Evolutionary conservation across 2,113 vertebrate species (phyloP), one percentile per base, ranked within the genome.

Genomic region (Morone chrysops): DNA sequence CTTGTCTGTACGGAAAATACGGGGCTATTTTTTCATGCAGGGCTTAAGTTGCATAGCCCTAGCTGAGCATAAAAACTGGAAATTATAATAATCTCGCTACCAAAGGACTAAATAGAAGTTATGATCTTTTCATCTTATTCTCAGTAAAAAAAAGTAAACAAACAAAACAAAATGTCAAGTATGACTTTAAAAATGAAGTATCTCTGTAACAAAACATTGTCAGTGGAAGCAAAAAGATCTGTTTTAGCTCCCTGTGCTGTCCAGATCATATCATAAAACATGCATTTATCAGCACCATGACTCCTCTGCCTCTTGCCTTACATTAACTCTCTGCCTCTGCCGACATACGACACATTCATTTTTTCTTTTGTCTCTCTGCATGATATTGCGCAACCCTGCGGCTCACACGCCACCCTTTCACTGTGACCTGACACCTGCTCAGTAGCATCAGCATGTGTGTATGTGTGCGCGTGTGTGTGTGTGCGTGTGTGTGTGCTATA

Each of bases 361-460:
- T 63, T 79, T 78, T 85, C 25, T 70, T 74, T 53, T 13, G 31
- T 81, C 31, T 90, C 53, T 88, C 72, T 92, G 89, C 92, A 88
- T 93, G 92, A 82, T 75, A 82, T 48, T 69, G 72, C 16, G 54
- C 76, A 50, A 57, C 62, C 80, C 70, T 78, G 50, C 66, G 57
- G 82, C 82, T 85, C 53, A 81, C 43, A 17, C 6, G 50, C 85
- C 87, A 54, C 83, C 68, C 67, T 81, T 70, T 93, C 91, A 93
- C 90, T 93, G 92, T 92, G 92, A 93, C 86, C 88, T 83, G 83
- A 92, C 82, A 88, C 89, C 85, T 86, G 92, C 87, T 85, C 74
- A 57, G 89, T 84, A 86, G 92, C 89, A 86, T 91, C 76, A 68
- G 85, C 70, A 13, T 80, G 67, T 10, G 4, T 86, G 82, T 38